These are phyloP conservation scores for Linyphia triangularis DNA, from an alignment of 2,888 invertebrate genomes.

Conservation along the genomic window DNA sequence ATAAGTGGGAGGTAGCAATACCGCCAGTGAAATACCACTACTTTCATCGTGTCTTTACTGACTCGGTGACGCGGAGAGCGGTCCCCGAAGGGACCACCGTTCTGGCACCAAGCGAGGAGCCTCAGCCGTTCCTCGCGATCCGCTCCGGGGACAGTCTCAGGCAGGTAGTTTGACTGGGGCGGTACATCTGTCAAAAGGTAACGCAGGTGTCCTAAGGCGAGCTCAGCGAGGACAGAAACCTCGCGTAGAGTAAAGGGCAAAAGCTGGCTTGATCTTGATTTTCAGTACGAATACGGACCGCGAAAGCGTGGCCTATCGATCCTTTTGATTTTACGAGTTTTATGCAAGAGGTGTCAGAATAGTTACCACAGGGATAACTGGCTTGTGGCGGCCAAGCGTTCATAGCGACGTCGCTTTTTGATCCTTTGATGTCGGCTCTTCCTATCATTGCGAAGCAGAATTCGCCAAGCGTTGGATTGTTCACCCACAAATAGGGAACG, in stretches of 20 bases:
- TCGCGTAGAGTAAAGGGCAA: slow-evolving; percentile 86
- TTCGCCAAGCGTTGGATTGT: too few species aligned
- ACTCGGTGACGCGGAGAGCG: slow-evolving; percentile 52
- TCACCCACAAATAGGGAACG: too few species aligned
- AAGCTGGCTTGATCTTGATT: slow-evolving; percentile 85
- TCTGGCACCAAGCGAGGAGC: too few species aligned
- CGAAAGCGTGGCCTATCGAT: slow-evolving; percentile 86
- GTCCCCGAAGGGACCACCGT: slow-evolving; percentile 84
- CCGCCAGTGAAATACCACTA: slow-evolving; percentile 81
- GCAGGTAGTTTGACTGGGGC: slow-evolving; percentile 86
- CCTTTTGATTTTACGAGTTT: slow-evolving; percentile 83
- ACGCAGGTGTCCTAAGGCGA: slow-evolving; percentile 85
- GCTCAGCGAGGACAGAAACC: slow-evolving; percentile 85
- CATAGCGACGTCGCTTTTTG: too few species aligned
- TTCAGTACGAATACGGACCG: slow-evolving; percentile 82
- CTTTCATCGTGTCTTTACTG: slow-evolving; percentile 78
- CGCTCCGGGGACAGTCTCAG: too few species aligned
- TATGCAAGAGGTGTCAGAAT: slow-evolving; percentile 79
- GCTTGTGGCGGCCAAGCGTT: too few species aligned
- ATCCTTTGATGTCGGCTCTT: too few species aligned
- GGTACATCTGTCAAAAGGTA: slow-evolving; percentile 85
- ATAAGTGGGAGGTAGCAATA: too few species aligned
- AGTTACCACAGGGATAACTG: slow-evolving; percentile 80
- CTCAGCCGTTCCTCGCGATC: too few species aligned
- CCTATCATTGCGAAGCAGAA: too few species aligned